Base-by-base conservation (phyloP, 1,140 invertebrate genomes). In the Pseudomyrmex pallidus region DNA sequence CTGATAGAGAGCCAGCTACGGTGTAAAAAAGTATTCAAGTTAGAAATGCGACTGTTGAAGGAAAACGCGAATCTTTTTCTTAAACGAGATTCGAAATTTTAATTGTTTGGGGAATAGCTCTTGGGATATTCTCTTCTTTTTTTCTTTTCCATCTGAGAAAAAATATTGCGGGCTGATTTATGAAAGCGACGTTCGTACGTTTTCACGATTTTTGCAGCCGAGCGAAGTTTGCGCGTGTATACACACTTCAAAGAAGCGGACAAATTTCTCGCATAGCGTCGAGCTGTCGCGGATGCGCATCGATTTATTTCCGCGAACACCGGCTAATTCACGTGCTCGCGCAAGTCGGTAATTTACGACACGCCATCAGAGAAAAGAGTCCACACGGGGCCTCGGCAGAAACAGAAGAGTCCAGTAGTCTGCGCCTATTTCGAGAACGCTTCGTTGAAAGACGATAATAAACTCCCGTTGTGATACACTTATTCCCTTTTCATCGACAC, bases 401-500 rank as follows among this genome's bases (percentile, higher is more conserved):
- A 54, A 56, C 35, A 82, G 68, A 62, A 61, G 82, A 82, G 82
- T 80, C 85, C 82, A 64, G 61, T 87, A 83, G 85, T 66, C 70
- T 48, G 67, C 56, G 44, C 68, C 85, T 88, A 85, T 87, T 88
- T 85, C 66, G 54, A 82, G 76, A 84, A 35, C 20, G 13, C 59
- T 48, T 78, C 59, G 20, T 7, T 35, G 35, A 64, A 59, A 80
- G 74, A 87, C 85, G 56, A 50, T 76, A 82, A 88, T 85, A 87
- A 87, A 88, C 61, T 62, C 64, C 64, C 64, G 86, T 88, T 87
- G 76, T 35, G 35, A 35, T 35, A 87, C 87, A 85, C 70, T 76
- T 85, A 35, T 46, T 46, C 70, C 54, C 78, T 87, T 84, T 61
- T 73, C 67, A 22, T 48, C 20, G 63, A 48, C 20, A 59, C 70